Conservation (phyloP, 2,113 vertebrate species). For the Cynoglossus semilaevis region DNA sequence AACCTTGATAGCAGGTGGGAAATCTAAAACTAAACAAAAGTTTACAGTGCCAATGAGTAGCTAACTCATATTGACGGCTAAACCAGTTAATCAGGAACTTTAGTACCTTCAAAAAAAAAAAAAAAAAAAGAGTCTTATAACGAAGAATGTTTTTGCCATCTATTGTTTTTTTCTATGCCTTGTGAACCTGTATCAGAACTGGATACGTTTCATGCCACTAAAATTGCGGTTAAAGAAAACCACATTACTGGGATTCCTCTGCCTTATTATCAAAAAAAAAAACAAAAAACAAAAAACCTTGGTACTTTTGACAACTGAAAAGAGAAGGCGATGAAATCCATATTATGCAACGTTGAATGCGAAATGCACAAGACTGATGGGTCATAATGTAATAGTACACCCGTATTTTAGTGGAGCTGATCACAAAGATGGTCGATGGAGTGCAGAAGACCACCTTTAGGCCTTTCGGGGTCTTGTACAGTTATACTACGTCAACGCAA, state of each 20-base stretch:
- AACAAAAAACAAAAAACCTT: no score
- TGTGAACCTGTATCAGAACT: no score
- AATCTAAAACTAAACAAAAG: no score
- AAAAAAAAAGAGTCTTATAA: no score
- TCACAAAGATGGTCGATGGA: slow-evolving; percentile 50
- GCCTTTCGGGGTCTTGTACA: background rate
- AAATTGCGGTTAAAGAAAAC: slow-evolving; percentile 23
- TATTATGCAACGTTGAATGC: background rate
- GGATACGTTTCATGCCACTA: slow-evolving; percentile 6
- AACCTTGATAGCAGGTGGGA: no score
- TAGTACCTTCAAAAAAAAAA: no score
- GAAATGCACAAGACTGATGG: slow-evolving; percentile 7
- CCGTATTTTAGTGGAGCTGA: slow-evolving; percentile 21
- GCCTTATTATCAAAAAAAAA: slow-evolving; percentile 57
- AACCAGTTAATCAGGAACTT: no score
- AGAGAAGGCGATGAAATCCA: slow-evolving; percentile 7
- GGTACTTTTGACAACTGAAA: slow-evolving; percentile 49
- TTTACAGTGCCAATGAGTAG: no score
- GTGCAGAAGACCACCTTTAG: slow-evolving; percentile 18
- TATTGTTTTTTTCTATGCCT: no score
- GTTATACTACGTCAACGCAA: no score
- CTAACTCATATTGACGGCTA: no score
- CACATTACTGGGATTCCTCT: slow-evolving; percentile 61
- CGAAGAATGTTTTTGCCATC: no score
- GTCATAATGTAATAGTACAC: slow-evolving; percentile 42